Conservation (phyloP, 2,797 vertebrate genomes). For the Neosalanx taihuensis region DNA sequence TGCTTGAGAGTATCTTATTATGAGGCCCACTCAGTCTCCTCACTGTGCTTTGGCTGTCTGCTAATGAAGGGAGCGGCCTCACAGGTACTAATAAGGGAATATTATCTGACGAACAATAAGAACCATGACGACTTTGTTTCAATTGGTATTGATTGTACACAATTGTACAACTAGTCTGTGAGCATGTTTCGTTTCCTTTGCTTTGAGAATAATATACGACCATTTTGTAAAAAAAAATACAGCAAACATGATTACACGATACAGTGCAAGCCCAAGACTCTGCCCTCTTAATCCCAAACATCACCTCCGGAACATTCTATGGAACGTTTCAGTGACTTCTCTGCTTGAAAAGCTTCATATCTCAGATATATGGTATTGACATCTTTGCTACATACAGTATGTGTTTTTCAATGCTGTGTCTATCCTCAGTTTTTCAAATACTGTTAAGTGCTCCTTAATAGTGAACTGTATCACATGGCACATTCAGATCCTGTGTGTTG, state of each 20-base stretch:
- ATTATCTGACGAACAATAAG: conserved; percentile 39
- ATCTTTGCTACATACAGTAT: conserved; percentile 66
- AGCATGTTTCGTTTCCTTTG: conserved; percentile 70
- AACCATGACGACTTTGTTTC: conserved; percentile 49
- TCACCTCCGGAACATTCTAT: conserved; percentile 36
- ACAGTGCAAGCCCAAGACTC: conserved; percentile 49
- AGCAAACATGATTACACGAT: conserved; percentile 48
- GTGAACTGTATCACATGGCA: conserved; percentile 65
- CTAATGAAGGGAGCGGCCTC: conserved; percentile 32
- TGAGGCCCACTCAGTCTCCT: conserved; percentile 43
- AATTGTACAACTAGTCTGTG: conserved; percentile 70
- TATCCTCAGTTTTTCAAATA: conserved; percentile 62
- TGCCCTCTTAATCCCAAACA: conserved; percentile 41
- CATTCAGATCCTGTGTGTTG: conserved; percentile 46
- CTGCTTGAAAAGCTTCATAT: conserved; percentile 67
- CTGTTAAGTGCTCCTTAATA: conserved; percentile 76
- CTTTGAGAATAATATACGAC: conserved; percentile 58
- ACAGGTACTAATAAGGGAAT: conserved; percentile 38
- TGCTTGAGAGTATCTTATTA: not conserved
- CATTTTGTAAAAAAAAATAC: conserved; percentile 60
- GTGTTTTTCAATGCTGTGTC: conserved; percentile 63
- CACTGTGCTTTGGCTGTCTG: conserved; percentile 36
- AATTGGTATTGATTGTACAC: conserved; percentile 68
- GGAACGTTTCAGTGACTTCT: conserved; percentile 58
- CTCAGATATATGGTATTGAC: conserved; percentile 68